Evolutionary conservation across 1,140 invertebrate genomes (phyloP), one percentile per base, ranked within the genome.

Genomic region (Nixonia krombeini): DNA sequence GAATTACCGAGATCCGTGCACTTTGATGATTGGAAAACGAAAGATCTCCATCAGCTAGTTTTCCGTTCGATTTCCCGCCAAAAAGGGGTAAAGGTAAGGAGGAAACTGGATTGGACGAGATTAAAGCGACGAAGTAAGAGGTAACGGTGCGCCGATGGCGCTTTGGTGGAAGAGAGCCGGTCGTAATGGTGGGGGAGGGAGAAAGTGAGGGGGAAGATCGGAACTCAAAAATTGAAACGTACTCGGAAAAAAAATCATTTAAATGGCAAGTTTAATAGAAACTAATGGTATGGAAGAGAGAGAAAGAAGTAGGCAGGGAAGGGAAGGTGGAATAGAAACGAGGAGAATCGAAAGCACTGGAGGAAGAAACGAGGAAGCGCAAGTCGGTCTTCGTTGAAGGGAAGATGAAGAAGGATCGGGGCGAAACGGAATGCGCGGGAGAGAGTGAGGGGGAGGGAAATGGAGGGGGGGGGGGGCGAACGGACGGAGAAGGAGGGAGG

Each of bases 61-160:
- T 81, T 78, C 77, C 73, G 70, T 75, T 80, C 75, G 72, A 81
- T 82, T 83, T 81, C 75, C 55, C 67, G 35, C 8, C 16, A 10
- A 12, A 8, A 29, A 40, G 38, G 28, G 47, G 64, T 51, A 66
- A 73, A 72, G 73, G 75, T 74, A 64, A 65, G 65, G 75, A 72
- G 71, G 79, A 82, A n/a, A n/a, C n/a, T n/a, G 70, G 74, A 81
- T 80, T 74, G 76, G 66, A 61, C 58, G 72, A 78, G 73, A 79
- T 77, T 79, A 71, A 70, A 69, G 62, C 61, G 62, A 67, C 67
- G 59, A 62, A 73, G 44, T 45, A 45, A 28, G 68, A 73, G 59
- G 62, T 72, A 59, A 61, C 57, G 53, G 37, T 67, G 45, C n/a
- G 13, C 8, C 44, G 44, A 49, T 46, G 31, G 65, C n/a, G n/a